These are phyloP conservation scores for Megathymus violae DNA, from an alignment of 1,140 invertebrate genomes.

Conservation along the genomic window DNA sequence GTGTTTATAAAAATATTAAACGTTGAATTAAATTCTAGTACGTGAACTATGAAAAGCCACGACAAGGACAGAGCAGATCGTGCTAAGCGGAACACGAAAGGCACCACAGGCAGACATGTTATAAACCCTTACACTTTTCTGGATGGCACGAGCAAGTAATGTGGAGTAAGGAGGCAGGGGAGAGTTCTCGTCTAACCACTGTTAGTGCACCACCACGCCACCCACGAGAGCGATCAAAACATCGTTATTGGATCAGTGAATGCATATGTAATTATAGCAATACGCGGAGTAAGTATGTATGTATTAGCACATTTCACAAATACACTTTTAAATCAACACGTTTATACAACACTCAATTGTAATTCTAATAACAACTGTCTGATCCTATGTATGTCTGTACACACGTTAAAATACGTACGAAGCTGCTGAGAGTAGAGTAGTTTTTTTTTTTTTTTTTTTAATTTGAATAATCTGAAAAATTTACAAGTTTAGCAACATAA, in stretches of 20 bases:
- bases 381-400: neutral
- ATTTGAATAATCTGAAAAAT: no score
- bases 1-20: neutral
- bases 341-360: constrained; percentile 13
- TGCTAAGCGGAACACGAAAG: constrained; percentile 38
- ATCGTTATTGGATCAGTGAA: constrained; percentile 55
- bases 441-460: no score
- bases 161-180: constrained; percentile 86
- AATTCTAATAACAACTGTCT: neutral
- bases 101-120: constrained; percentile 63
- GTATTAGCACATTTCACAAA: constrained; percentile 21
- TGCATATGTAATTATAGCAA: constrained; percentile 27
- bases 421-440: constrained; percentile 17
- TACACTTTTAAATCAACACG: neutral
- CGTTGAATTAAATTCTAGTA: neutral
- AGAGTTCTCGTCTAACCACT: constrained; percentile 88
- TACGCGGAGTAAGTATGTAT: constrained; percentile 6
- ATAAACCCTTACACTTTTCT: constrained; percentile 85
- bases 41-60: constrained; percentile 12
- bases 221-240: constrained; percentile 52
- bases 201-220: constrained; percentile 71
- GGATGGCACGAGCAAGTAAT: constrained; percentile 86
- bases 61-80: constrained; percentile 16
- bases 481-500: constrained; percentile 5
- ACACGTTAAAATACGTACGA: constrained; percentile 2